Conservation (phyloP, 2,797 vertebrate species). For the Florisuga fusca region DNA sequence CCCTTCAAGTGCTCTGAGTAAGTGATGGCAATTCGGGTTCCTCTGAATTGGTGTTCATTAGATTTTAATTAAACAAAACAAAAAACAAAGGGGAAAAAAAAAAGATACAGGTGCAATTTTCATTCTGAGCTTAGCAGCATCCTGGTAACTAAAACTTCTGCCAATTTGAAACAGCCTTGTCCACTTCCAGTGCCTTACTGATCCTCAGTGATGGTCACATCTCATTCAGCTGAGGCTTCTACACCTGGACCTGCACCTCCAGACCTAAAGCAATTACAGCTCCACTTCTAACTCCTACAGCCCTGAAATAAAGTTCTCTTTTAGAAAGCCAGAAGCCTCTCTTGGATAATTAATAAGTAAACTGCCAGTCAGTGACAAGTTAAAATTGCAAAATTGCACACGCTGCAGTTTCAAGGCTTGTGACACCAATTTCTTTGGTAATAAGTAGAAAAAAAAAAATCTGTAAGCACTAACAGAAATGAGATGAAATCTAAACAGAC, state of each 20-base stretch:
- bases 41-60: neutral
- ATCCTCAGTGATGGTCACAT: neutral
- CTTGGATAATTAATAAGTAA: constrained; percentile 31
- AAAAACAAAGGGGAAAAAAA: neutral
- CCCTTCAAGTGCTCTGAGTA: neutral
- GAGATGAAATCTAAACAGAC: constrained; percentile 55
- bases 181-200: neutral
- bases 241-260: neutral
- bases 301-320: neutral
- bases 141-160: neutral
- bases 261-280: neutral
- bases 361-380: constrained; percentile 16
- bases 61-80: neutral
- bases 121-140: neutral
- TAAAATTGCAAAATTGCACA: neutral
- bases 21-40: neutral
- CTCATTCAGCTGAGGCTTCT: neutral
- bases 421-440: constrained; percentile 2
- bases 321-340: neutral
- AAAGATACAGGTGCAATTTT: neutral
- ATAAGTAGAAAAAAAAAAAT: neutral
- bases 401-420: neutral
- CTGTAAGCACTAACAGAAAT: constrained; percentile 16
- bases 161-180: neutral
- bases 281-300: neutral